These are phyloP conservation scores for Cactoblastis cactorum DNA, from an alignment of 2,888 invertebrate species.

Conservation along the genomic window DNA sequence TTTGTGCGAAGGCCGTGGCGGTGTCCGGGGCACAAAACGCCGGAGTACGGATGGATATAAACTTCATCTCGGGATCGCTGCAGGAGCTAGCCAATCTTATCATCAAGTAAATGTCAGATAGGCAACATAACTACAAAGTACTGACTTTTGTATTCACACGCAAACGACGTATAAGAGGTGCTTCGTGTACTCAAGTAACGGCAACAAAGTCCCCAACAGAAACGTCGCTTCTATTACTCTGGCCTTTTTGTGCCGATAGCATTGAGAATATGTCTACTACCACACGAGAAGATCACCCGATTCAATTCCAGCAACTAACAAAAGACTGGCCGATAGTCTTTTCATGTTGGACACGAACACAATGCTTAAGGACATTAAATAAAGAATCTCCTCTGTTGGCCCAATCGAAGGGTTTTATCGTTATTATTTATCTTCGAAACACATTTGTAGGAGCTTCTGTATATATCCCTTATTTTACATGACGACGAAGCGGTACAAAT, in stretches of 20 bases:
- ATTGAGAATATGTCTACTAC: neutral
- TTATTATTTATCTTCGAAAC: constrained; percentile 59
- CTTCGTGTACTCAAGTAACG: too few relatives aligned
- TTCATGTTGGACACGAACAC: constrained; percentile 40
- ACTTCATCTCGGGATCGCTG: neutral
- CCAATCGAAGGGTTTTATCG: constrained; percentile 55
- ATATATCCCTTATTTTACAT: constrained; percentile 54
- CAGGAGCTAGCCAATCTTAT: too few relatives aligned
- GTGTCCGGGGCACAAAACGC: neutral
- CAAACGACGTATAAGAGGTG: too few relatives aligned
- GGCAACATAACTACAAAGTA: too few relatives aligned
- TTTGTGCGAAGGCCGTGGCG: neutral
- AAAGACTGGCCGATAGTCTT: constrained; percentile 39
- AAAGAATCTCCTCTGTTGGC: constrained; percentile 48
- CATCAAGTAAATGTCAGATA: too few relatives aligned
- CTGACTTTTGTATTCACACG: too few relatives aligned
- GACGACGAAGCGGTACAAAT: constrained; percentile 44
- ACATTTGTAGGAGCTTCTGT: constrained; percentile 46
- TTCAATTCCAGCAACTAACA: constrained; percentile 41
- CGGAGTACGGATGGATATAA: neutral
- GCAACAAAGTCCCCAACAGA: too few relatives aligned
- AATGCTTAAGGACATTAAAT: constrained; percentile 48
- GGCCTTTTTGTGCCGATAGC: neutral
- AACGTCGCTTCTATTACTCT: neutral
- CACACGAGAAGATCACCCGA: constrained; percentile 22